Evolutionary conservation across 2,113 vertebrate genomes (phyloP).

Genomic region (Rutilus rutilus): DNA sequence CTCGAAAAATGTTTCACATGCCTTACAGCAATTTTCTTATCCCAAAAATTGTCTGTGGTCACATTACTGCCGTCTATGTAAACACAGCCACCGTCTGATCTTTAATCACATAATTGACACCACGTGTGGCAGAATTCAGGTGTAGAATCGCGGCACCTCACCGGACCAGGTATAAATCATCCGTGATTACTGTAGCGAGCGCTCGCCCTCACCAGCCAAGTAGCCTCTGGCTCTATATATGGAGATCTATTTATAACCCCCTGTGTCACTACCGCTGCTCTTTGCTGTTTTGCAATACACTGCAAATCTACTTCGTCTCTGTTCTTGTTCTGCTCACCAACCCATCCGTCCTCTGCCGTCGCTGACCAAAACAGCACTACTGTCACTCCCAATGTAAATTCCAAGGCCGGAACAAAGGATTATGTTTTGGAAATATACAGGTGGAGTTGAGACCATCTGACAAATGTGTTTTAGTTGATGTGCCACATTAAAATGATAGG

Average conservation of each 20-base stretch:
- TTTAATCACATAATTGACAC: constrained; percentile 20
- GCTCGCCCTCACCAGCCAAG: not conserved
- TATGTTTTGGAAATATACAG: not conserved
- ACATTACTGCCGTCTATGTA: not conserved
- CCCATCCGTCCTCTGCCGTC: constrained; percentile 13
- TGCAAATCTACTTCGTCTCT: constrained; percentile 21
- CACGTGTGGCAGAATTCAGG: constrained; percentile 26
- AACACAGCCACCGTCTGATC: not conserved
- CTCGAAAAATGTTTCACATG: not conserved
- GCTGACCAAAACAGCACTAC: not conserved
- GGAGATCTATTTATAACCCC: constrained; percentile 42
- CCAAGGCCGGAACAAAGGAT: not conserved
- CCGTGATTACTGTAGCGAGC: constrained; percentile 21
- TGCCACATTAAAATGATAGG: not conserved
- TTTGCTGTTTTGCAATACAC: constrained; percentile 8
- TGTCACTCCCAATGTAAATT: not conserved
- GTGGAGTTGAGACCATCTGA: not conserved
- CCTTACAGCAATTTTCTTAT: not conserved
- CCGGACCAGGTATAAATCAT: constrained; percentile 22
- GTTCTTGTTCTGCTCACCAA: constrained; percentile 10
- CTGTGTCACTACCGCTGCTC: constrained; percentile 5
- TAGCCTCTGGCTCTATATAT: constrained; percentile 32
- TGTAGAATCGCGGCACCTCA: constrained; percentile 17
- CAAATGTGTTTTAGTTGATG: not conserved
- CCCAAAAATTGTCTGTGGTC: not conserved